Evolutionary conservation across 2,888 invertebrate genomes (phyloP), one percentile per base, ranked within the genome.

Genomic region (Oligia fasciuncula): DNA sequence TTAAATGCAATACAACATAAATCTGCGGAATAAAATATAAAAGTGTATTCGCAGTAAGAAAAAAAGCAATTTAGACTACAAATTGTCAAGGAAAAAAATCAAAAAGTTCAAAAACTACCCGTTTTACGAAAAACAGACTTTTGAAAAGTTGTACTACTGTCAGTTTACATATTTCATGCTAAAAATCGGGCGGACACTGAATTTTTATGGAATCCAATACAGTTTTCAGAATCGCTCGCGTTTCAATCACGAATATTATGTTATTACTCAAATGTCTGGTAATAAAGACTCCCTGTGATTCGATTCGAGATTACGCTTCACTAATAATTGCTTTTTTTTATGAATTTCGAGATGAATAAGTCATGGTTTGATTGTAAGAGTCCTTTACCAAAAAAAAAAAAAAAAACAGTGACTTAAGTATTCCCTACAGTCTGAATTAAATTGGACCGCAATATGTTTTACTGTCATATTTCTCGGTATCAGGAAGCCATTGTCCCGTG

Each of bases 231-330:
- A 46, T 0, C 40, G 43, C 63, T 73, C 69, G 17, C 63, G 17
- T 77, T 84, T 87, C 80, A 76, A 84, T 86, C 79, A 79, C 19
- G 71, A 86, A 79, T 84, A 79, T 82, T 77, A 67, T 72, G 69
- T 51, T 73, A 73, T 75, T 73, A 74, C 65, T 80, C 75, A 65
- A 79, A 86, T 62, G n/a, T 19, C 40, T 49, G 49, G 29, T 9
- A 29, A 76, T 73, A 80, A 81, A 77, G 17, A 60, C 14, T 62
- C 63, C 3, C n/a, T 11, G 57, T 40, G 13, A 83, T 66, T 73
- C 23, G 40, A 65, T 60, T 63, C 40, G 29, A 69, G 49, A 81
- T 78, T 71, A 23, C 17, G n/a, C 1, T 8, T 62, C n/a, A 40
- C 49, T 65, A 62, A 82, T 70, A 68, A 72, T 67, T 49, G 43